A percentile compares a stretch with the other conserved stretches of the same genome.
phyloP scores from a whole-genome alignment of 2,888 invertebrate genomes.

The Palloptera scutellata region DNA sequence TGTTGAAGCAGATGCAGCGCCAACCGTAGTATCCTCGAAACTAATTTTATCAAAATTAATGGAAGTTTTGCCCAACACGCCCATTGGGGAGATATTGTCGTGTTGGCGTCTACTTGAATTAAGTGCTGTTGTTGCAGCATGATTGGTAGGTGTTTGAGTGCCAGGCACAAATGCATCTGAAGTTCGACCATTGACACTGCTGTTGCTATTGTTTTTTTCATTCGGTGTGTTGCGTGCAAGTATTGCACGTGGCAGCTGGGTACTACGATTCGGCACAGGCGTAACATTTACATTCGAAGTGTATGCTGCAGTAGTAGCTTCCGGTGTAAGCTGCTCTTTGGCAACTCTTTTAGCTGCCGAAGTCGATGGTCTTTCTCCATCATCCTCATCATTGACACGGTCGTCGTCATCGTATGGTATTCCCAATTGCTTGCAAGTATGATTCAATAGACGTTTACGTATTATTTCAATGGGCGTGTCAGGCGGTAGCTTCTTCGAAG shows the following conservation, averaged over 20 bases:
- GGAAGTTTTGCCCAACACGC: constrained; percentile 44
- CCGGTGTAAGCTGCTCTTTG: not conserved
- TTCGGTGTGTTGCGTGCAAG: constrained; percentile 29
- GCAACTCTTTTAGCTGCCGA: constrained; percentile 28
- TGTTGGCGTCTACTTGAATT: constrained; percentile 36
- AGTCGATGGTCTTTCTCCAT: constrained; percentile 21
- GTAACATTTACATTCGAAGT: constrained; percentile 18
- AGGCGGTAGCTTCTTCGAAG: constrained; percentile 54
- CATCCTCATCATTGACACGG: constrained; percentile 34
- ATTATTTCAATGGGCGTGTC: constrained; percentile 58
- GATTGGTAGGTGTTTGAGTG: constrained; percentile 47
- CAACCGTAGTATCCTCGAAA: constrained; percentile 51
- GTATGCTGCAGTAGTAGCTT: constrained; percentile 15
- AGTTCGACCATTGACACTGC: not conserved
- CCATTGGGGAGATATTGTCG: constrained; percentile 8
- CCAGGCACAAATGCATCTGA: constrained; percentile 42
- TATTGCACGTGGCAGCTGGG: constrained; percentile 35
- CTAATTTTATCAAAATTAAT: constrained; percentile 60
- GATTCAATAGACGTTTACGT: constrained; percentile 54
- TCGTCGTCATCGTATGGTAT: constrained; percentile 47
- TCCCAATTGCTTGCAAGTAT: constrained; percentile 57
- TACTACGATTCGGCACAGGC: constrained; percentile 26
- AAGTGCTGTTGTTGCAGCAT: not conserved
- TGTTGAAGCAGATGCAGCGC: constrained; percentile 27
- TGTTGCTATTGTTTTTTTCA: constrained; percentile 6